Evolutionary conservation across 1,140 invertebrate genomes (phyloP).

Genomic region (Pachyrhynchus sulphureomaculatus): DNA sequence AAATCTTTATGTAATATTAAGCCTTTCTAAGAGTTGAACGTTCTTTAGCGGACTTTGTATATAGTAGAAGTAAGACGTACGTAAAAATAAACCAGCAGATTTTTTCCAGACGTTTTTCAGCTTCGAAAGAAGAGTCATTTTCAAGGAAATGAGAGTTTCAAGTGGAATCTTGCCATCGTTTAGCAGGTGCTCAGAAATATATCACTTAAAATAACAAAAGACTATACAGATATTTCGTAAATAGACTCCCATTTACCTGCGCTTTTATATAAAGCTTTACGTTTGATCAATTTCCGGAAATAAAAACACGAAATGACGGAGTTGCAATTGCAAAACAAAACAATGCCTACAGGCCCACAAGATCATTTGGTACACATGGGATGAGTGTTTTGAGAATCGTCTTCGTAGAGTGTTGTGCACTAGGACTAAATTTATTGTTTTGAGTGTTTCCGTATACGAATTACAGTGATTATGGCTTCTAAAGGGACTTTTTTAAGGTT

Average conservation of each 20-base stretch:
- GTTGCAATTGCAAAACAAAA: constrained; percentile 9
- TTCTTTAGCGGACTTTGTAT: too few species aligned
- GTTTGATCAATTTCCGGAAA: constrained; percentile 39
- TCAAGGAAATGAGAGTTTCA: too few species aligned
- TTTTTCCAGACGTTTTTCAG: too few species aligned
- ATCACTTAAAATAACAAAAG: background rate
- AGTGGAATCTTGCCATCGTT: background rate
- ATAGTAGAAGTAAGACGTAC: too few species aligned
- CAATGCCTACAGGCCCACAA: constrained; percentile 3
- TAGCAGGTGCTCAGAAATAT: background rate
- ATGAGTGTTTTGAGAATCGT: background rate
- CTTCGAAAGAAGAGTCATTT: too few species aligned
- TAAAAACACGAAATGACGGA: constrained; percentile 4
- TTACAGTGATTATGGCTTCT: too few species aligned
- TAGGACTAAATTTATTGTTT: background rate
- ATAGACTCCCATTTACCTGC: constrained; percentile 17
- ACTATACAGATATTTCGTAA: background rate
- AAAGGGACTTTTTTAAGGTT: too few species aligned
- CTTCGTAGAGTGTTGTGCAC: background rate
- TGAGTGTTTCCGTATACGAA: too few species aligned
- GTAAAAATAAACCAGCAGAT: too few species aligned
- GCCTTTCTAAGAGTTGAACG: too few species aligned
- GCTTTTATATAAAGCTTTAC: constrained; percentile 5
- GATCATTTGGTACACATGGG: constrained; percentile 1
- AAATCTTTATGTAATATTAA: too few species aligned